Evolutionary conservation across 2,888 invertebrate species (phyloP).

Genomic region (Athrips mouffetella): DNA sequence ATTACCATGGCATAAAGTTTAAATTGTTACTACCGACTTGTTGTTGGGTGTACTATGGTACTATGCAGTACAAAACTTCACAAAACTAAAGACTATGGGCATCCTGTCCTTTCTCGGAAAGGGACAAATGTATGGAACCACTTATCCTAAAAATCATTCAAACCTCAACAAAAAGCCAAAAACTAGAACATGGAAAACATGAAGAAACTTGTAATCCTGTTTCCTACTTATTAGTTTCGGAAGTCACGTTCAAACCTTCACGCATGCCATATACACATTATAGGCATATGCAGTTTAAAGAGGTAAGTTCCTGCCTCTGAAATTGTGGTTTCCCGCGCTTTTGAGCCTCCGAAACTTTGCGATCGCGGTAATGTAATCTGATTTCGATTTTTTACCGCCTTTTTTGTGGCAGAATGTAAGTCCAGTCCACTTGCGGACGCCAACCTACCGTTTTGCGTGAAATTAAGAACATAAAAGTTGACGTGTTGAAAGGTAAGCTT

Average conservation of each 20-base stretch:
- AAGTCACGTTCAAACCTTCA: slow-evolving; percentile 53
- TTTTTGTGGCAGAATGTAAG: slow-evolving; percentile 65
- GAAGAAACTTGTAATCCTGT: slow-evolving; percentile 7
- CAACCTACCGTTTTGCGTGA: slow-evolving; percentile 46
- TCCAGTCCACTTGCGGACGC: slow-evolving; percentile 47
- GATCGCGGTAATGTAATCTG: slow-evolving; percentile 65
- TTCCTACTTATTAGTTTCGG: slow-evolving; percentile 38
- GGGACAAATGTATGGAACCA: no score
- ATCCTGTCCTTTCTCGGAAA: no score
- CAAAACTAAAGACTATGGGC: no score
- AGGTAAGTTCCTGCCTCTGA: slow-evolving; percentile 31
- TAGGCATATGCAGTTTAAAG: slow-evolving; percentile 53
- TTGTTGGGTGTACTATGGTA: no score
- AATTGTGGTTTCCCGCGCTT: slow-evolving; percentile 45
- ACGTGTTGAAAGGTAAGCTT: slow-evolving; percentile 34
- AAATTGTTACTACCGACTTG: no score
- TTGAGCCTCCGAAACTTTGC: slow-evolving; percentile 58
- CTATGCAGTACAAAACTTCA: no score
- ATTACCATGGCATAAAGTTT: no score
- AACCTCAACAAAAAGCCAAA: no score
- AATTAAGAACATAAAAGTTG: slow-evolving; percentile 44
- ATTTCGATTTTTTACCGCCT: slow-evolving; percentile 63
- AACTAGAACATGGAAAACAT: no score
- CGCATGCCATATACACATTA: slow-evolving; percentile 41
- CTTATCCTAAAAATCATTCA: no score